A percentile compares a stretch with the other conserved stretches of the same genome.
Evolutionary conservation across 2,888 invertebrate species (phyloP).

Genomic region (Taphrorychus bicolor): DNA sequence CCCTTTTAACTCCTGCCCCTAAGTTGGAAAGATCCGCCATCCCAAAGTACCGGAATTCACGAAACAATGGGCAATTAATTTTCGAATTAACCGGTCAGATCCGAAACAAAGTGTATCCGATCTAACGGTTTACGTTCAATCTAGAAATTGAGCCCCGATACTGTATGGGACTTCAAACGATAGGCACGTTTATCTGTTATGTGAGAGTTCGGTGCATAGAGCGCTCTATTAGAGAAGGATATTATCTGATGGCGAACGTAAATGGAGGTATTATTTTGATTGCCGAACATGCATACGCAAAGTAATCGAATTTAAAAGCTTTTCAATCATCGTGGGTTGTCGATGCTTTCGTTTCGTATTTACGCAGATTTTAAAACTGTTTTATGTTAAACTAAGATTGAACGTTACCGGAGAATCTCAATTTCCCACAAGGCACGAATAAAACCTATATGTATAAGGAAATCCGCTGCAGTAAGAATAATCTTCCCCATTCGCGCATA

Average conservation of each 20-base stretch:
- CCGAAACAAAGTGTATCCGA: neutral
- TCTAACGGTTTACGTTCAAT: slow-evolving; percentile 2
- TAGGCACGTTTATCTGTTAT: slow-evolving; percentile 10
- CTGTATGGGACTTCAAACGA: neutral
- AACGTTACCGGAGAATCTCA: neutral
- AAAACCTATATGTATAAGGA: neutral
- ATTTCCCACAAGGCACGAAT: neutral
- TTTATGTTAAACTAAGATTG: neutral
- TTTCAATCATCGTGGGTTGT: neutral
- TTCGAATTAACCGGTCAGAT: slow-evolving; percentile 1
- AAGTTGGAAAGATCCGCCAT: neutral
- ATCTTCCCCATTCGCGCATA: slow-evolving; percentile 14
- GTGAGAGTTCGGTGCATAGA: neutral
- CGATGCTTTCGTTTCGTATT: no score
- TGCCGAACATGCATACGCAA: neutral
- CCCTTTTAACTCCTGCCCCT: no score
- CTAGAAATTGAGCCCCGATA: slow-evolving; percentile 3
- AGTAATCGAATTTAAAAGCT: neutral
- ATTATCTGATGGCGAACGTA: slow-evolving; percentile 5
- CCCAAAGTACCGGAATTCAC: neutral
- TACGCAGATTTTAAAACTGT: neutral
- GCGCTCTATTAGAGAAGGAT: neutral
- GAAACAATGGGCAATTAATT: slow-evolving; percentile 4
- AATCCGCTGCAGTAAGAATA: neutral
- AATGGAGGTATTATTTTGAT: slow-evolving; percentile 8